Evolutionary conservation across 2,888 invertebrate species (phyloP).

Genomic region (Xylocampa areola): DNA sequence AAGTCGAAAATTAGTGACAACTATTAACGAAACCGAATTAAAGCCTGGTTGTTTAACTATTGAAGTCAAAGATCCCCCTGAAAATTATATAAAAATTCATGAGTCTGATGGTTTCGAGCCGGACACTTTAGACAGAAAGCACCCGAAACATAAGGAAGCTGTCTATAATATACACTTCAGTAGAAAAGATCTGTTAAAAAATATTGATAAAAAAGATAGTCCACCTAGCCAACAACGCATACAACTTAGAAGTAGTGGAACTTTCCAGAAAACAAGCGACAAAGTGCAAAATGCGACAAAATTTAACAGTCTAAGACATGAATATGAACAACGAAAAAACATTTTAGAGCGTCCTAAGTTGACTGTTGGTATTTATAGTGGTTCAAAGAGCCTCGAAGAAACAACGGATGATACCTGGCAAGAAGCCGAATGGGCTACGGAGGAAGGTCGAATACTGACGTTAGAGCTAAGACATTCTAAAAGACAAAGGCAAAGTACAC

Average conservation of each 20-base stretch:
- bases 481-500: slow-evolving; percentile 91
- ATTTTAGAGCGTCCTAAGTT: slow-evolving; percentile 81
- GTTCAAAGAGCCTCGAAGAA: slow-evolving; percentile 73
- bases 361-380: slow-evolving; percentile 70
- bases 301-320: slow-evolving; percentile 93
- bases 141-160: slow-evolving; percentile 83
- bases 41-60: slow-evolving; percentile 95
- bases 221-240: slow-evolving; percentile 87
- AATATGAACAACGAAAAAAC: slow-evolving; percentile 91
- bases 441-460: slow-evolving; percentile 92
- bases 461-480: slow-evolving; percentile 93
- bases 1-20: slow-evolving; percentile 89
- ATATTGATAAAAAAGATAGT: slow-evolving; percentile 68
- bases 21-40: slow-evolving; percentile 82
- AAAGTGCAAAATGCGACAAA: slow-evolving; percentile 78
- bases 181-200: slow-evolving; percentile 76
- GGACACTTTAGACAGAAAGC: slow-evolving; percentile 95
- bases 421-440: slow-evolving; percentile 80
- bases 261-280: slow-evolving; percentile 90
- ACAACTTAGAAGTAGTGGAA: slow-evolving; percentile 92
- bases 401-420: slow-evolving; percentile 74
- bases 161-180: slow-evolving; percentile 74
- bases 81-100: slow-evolving; percentile 93
- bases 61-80: slow-evolving; percentile 95
- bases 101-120: slow-evolving; percentile 96